Percentiles rank a stretch among this genome's conserved stretches.
Conservation (phyloP, 2,797 vertebrate genomes). For the Amphiprion clarkii region DNA sequence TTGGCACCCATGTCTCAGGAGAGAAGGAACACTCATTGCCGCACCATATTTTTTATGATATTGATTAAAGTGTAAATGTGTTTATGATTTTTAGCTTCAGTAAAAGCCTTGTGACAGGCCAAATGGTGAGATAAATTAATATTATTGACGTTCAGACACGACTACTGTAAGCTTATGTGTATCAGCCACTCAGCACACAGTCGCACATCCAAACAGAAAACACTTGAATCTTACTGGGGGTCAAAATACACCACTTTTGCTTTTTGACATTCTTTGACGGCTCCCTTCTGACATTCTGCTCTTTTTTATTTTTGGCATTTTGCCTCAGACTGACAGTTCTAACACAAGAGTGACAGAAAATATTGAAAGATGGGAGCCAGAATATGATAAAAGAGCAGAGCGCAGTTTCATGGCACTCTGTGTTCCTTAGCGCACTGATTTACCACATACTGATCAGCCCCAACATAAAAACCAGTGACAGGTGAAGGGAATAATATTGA, state of each 20-base stretch:
- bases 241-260: slow-evolving; percentile 12
- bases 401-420: neutral
- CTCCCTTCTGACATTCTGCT: slow-evolving; percentile 14
- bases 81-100: slow-evolving; percentile 81
- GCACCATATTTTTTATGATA: slow-evolving; percentile 72
- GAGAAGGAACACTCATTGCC: slow-evolving; percentile 68
- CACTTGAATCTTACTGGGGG: slow-evolving; percentile 29
- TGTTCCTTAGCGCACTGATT: neutral
- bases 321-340: neutral
- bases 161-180: slow-evolving; percentile 45
- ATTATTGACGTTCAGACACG: slow-evolving; percentile 69
- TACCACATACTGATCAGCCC: neutral
- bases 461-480: too few species aligned
- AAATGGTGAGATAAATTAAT: slow-evolving; percentile 78
- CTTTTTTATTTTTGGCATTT: slow-evolving; percentile 21
- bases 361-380: neutral
- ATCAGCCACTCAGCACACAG: slow-evolving; percentile 32
- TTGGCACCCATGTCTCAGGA: slow-evolving; percentile 73
- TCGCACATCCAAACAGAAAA: slow-evolving; percentile 15
- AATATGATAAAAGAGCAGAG: neutral
- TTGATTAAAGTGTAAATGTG: slow-evolving; percentile 82
- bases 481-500: too few species aligned
- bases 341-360: neutral
- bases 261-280: slow-evolving; percentile 29
- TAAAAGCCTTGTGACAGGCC: slow-evolving; percentile 84